phyloP scores from a whole-genome alignment of 1,140 invertebrate genomes.

The Nephila pilipes region DNA sequence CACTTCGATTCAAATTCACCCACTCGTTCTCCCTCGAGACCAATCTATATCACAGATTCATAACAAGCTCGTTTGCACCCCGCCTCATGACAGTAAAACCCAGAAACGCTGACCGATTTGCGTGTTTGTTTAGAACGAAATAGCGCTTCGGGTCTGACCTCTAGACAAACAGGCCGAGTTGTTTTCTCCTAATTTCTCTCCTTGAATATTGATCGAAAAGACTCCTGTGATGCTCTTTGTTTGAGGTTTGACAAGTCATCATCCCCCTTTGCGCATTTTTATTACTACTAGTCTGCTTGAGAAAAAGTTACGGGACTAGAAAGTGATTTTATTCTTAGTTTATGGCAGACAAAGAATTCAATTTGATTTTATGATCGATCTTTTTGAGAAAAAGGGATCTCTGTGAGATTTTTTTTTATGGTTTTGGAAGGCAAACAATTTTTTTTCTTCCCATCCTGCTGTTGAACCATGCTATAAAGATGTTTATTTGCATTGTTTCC shows the following conservation, averaged over 20 bases:
- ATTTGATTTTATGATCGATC: constrained; percentile 3
- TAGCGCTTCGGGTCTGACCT: not conserved
- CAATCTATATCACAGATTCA: no score
- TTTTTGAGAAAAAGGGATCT: not conserved
- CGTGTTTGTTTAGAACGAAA: not conserved
- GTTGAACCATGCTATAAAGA: no score
- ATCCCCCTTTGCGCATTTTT: not conserved
- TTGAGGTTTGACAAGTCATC: not conserved
- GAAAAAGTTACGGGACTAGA: not conserved
- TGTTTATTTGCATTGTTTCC: no score
- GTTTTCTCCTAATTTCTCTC: constrained; percentile 20
- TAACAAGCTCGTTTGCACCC: not conserved
- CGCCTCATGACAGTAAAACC: not conserved
- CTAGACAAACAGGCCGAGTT: not conserved
- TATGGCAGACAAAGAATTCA: not conserved
- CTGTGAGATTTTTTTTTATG: not conserved
- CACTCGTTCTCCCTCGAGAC: no score
- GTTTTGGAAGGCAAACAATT: not conserved
- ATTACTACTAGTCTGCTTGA: not conserved
- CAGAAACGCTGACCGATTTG: not conserved
- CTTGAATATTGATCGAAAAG: constrained; percentile 13
- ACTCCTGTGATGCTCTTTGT: not conserved
- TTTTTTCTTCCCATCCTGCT: not conserved
- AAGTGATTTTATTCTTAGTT: not conserved
- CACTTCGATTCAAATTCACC: no score